Evolutionary conservation across 2,113 vertebrate genomes (phyloP).

Genomic region (Delphinapterus leucas): DNA sequence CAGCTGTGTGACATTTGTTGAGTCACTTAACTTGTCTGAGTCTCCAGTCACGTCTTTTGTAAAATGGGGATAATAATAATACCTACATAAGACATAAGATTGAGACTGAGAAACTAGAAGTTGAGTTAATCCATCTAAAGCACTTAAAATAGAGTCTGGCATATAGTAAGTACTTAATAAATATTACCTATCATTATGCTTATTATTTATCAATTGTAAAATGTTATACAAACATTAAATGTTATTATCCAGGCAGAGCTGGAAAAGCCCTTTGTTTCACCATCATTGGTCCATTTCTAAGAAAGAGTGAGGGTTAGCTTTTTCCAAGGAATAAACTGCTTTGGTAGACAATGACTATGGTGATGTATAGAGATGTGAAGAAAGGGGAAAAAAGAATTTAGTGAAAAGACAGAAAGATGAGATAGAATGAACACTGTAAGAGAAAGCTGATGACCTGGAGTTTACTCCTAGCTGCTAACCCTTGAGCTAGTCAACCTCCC

Average conservation of each 20-base stretch:
- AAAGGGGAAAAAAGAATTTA: background rate
- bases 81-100: background rate
- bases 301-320: background rate
- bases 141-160: background rate
- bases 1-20: background rate
- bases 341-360: background rate
- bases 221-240: background rate
- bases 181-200: background rate
- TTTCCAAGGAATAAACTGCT: background rate
- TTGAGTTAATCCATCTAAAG: background rate
- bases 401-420: background rate
- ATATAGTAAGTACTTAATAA: conserved; percentile 1
- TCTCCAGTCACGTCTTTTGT: background rate
- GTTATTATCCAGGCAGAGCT: background rate
- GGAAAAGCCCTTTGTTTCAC: background rate
- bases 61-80: background rate
- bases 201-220: background rate
- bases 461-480: background rate
- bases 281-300: conserved; percentile 6
- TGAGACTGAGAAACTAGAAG: background rate
- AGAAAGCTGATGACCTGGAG: background rate
- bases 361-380: background rate
- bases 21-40: background rate
- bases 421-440: background rate
- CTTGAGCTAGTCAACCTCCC: background rate